Percentiles rank a stretch among this genome's conserved stretches.
phyloP scores from a whole-genome alignment of 2,113 vertebrate genomes.

The Propithecus coquereli region DNA sequence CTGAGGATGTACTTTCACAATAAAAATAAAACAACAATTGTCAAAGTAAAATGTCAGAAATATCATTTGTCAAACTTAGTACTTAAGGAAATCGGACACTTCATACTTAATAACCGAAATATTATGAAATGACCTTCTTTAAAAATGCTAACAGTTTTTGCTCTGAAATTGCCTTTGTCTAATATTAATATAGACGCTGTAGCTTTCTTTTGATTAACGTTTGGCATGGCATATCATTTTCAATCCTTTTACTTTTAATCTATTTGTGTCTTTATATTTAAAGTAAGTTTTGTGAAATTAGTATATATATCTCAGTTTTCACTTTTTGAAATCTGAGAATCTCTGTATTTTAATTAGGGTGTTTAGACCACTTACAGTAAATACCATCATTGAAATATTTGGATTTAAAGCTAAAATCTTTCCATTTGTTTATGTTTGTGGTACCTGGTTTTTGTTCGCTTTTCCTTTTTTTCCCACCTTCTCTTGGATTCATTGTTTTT shows the following conservation, averaged over 20 bases:
- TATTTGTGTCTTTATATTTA: neutral
- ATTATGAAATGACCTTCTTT: neutral
- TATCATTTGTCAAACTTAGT: too few relatives aligned
- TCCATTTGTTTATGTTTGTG: neutral
- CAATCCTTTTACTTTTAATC: neutral
- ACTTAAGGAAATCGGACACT: too few relatives aligned
- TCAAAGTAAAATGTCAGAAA: too few relatives aligned
- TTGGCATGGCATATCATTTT: neutral
- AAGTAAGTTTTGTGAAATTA: neutral
- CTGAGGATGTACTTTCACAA: too few relatives aligned
- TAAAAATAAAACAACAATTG: too few relatives aligned
- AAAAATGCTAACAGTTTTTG: neutral
- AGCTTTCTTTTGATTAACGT: neutral
- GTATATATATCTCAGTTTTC: neutral
- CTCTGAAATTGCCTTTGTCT: neutral
- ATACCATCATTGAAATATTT: neutral
- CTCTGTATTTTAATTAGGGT: neutral
- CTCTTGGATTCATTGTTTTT: neutral
- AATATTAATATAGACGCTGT: neutral
- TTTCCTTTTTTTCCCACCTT: neutral
- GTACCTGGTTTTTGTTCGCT: neutral
- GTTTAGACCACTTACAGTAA: neutral
- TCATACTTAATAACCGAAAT: too few relatives aligned
- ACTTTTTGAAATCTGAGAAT: neutral
- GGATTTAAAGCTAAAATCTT: neutral